Base-by-base conservation (phyloP, 1,140 invertebrate species). In the Saccostrea glomerata region DNA sequence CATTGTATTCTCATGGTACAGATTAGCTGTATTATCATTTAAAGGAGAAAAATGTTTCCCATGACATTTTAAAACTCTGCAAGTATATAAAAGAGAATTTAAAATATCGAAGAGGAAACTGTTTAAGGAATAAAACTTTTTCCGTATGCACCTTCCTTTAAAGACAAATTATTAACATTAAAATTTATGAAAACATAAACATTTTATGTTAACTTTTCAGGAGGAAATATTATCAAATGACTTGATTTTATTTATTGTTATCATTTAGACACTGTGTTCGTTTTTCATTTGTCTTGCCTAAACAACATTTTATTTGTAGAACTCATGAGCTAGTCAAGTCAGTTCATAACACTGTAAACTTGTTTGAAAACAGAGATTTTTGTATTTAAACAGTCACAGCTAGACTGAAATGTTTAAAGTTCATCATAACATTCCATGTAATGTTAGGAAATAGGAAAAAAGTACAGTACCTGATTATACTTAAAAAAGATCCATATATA, bases 281-380 rank as follows among this genome's bases (percentile, higher is more conserved):
- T 77, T 12, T 30, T 12, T 77, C 30, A 36, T 77, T 25, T 30
- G 70, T 77, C 70, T 77, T 77, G 70, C 70, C 70, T 15, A 30
- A 36, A 36, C 70, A 77, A 77, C 13, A 77, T 36, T 77, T 36
- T 77, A 77, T 77, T 77, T 77, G 70, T 77, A 77, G 70, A 77
- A 77, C 23, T 30, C 25, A 13, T 4, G 30, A 77, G 25, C 70
- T 77, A 77, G 70, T 77, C 70, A 77, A 77, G 15, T 36, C 13
- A 77, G 70, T 77, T 77, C 25, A 77, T 77, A 77, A 36, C 70
- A 77, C 70, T 77, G 70, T 77, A 77, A 77, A 77, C 30, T 15
- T 77, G 15, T 25, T 36, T 36, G 15, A 5, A 30, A 77, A 77
- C 7, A 12, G 30, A 12, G 30, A 77, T 25, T 36, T 77, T 77